These are phyloP conservation scores for Alectoris magna DNA, from an alignment of 2,797 vertebrate species.

Conservation along the genomic window DNA sequence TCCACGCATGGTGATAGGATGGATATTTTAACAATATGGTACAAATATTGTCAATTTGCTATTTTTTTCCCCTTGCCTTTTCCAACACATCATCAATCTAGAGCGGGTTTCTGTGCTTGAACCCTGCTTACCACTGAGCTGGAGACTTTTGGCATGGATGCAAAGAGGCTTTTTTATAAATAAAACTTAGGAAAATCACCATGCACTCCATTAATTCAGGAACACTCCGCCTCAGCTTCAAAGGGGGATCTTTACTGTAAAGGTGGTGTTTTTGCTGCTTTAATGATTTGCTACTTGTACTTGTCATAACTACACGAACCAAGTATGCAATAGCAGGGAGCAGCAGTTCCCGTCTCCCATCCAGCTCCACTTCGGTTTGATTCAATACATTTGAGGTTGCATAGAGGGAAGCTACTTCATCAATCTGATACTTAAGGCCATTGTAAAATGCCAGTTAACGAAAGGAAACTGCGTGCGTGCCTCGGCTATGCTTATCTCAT, in stretches of 20 bases:
- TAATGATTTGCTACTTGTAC: conserved; percentile 81
- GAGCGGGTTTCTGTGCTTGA: conserved; percentile 71
- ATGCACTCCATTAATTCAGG: conserved; percentile 82
- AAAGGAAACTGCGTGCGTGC: neutral
- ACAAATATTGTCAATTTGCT: conserved; percentile 72
- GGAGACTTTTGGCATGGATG: conserved; percentile 73
- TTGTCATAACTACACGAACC: conserved; percentile 80
- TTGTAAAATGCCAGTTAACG: neutral
- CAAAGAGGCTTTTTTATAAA: conserved; percentile 79
- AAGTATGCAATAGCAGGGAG: conserved; percentile 55
- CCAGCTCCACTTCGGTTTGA: neutral
- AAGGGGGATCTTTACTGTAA: conserved; percentile 72
- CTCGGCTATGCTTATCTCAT: neutral
- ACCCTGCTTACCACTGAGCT: conserved; percentile 73
- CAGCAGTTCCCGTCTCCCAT: conserved; percentile 8
- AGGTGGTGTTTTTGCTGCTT: conserved; percentile 73
- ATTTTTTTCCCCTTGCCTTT: conserved; percentile 66
- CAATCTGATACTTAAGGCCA: conserved; percentile 16
- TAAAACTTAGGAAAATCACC: conserved; percentile 79
- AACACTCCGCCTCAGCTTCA: conserved; percentile 80
- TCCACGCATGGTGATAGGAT: conserved; percentile 71
- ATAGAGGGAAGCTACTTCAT: neutral
- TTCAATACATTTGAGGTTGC: neutral
- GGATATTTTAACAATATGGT: conserved; percentile 68
- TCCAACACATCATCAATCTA: conserved; percentile 81